Evolutionary conservation across 1,140 invertebrate genomes (phyloP).

Genomic region (Caenorhabditis tropicalis): DNA sequence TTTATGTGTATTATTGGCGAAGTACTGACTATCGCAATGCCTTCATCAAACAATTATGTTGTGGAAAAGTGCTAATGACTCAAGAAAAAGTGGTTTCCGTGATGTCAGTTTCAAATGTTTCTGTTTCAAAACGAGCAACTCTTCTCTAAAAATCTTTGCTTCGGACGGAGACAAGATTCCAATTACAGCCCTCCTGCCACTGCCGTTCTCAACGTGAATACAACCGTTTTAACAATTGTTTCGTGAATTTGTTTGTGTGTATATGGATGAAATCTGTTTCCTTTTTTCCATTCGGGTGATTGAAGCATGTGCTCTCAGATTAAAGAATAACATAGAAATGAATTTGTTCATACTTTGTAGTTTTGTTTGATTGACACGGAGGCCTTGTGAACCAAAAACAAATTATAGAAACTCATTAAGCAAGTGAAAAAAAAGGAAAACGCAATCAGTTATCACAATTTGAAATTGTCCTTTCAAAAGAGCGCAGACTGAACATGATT

Average conservation of each 20-base stretch:
- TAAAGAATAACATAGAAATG: too few relatives aligned
- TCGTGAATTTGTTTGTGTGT: background rate
- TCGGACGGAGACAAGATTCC: background rate
- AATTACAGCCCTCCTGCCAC: background rate
- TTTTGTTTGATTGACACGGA: too few relatives aligned
- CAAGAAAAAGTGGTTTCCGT: background rate
- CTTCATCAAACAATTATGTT: constrained; percentile 19
- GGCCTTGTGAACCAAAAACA: too few relatives aligned
- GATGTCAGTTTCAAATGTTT: background rate
- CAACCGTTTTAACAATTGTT: background rate
- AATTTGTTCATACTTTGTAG: too few relatives aligned
- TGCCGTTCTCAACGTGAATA: background rate
- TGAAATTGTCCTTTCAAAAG: too few relatives aligned
- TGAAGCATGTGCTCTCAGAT: too few relatives aligned
- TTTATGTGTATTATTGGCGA: constrained; percentile 39
- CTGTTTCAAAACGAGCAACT: background rate
- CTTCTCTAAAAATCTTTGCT: background rate
- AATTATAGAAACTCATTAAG: too few relatives aligned
- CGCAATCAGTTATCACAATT: too few relatives aligned
- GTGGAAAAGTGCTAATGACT: constrained; percentile 17
- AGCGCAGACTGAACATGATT: too few relatives aligned
- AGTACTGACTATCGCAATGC: constrained; percentile 28
- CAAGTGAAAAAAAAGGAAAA: too few relatives aligned
- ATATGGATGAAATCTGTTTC: too few relatives aligned
- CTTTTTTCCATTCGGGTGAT: too few relatives aligned